phyloP scores from a whole-genome alignment of 2,797 vertebrate species.

The Melanotaenia parkinsoni region DNA sequence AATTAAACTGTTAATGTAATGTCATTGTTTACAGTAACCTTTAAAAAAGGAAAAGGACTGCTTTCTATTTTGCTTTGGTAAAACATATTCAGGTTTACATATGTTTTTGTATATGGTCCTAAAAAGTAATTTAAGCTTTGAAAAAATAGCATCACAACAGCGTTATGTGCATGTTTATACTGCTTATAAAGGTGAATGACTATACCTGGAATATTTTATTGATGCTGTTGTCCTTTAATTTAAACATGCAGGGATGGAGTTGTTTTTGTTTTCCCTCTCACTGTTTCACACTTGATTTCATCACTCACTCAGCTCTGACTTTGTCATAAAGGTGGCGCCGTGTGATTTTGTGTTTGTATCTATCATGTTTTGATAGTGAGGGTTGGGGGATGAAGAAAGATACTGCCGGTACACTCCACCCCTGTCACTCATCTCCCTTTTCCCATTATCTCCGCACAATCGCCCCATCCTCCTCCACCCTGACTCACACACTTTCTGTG shows the following conservation, averaged over 20 bases:
- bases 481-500: slow-evolving; percentile 16
- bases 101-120: no score
- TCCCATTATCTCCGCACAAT: slow-evolving; percentile 48
- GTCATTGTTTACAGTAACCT: not conserved
- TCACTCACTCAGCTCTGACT: slow-evolving; percentile 14
- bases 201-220: no score
- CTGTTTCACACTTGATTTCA: slow-evolving; percentile 14
- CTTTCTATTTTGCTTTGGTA: no score
- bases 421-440: slow-evolving; percentile 54
- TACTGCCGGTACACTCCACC: slow-evolving; percentile 25
- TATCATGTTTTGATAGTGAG: slow-evolving; percentile 17
- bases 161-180: no score
- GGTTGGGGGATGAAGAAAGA: not conserved
- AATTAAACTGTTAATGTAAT: not conserved
- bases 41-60: not conserved
- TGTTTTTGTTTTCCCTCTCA: not conserved
- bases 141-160: no score
- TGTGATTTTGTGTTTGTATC: slow-evolving; percentile 8
- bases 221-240: no score
- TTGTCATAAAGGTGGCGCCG: slow-evolving; percentile 17
- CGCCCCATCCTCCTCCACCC: slow-evolving; percentile 28
- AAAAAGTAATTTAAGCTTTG: no score
- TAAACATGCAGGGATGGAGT: no score
- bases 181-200: no score
- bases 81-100: no score